Percentiles rank a stretch among this genome's conserved stretches.
Evolutionary conservation across 2,888 invertebrate genomes (phyloP).

Genomic region (Lordiphosa andalusiaca): DNA sequence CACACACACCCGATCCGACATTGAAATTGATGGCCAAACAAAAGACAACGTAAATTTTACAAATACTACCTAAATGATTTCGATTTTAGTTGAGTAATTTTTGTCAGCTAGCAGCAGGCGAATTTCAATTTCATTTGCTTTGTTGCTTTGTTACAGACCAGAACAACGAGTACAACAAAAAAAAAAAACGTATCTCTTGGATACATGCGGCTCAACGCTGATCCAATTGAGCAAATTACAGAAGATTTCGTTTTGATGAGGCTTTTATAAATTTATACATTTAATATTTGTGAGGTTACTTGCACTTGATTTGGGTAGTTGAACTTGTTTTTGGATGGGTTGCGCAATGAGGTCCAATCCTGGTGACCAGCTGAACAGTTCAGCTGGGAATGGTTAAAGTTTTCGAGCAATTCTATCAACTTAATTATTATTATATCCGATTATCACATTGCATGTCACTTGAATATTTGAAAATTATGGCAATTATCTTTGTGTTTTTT

Average conservation of each 20-base stretch:
- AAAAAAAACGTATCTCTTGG: constrained; percentile 62
- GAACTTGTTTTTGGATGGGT: constrained; percentile 23
- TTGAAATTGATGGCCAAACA: constrained; percentile 48
- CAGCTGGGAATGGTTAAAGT: not conserved
- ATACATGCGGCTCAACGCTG: constrained; percentile 41
- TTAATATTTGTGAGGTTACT: constrained; percentile 26
- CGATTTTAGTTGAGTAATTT: constrained; percentile 41
- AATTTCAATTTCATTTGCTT: constrained; percentile 47
- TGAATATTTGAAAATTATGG: constrained; percentile 26
- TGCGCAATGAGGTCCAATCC: constrained; percentile 5
- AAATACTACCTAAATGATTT: constrained; percentile 10
- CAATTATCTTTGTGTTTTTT: constrained; percentile 21
- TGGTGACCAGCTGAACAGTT: not conserved
- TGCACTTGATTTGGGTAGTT: constrained; percentile 31
- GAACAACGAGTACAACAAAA: constrained; percentile 19
- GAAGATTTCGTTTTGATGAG: constrained; percentile 65
- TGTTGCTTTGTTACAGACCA: constrained; percentile 12
- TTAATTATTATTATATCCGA: not conserved
- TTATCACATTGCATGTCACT: constrained; percentile 49
- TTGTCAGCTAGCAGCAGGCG: too few species aligned
- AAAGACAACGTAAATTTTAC: constrained; percentile 22
- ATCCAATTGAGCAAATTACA: constrained; percentile 75
- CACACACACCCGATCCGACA: constrained; percentile 41
- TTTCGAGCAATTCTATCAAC: constrained; percentile 1
- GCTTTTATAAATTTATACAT: constrained; percentile 44